phyloP scores from a whole-genome alignment of 2,113 vertebrate species.

The Alethe castanea region DNA sequence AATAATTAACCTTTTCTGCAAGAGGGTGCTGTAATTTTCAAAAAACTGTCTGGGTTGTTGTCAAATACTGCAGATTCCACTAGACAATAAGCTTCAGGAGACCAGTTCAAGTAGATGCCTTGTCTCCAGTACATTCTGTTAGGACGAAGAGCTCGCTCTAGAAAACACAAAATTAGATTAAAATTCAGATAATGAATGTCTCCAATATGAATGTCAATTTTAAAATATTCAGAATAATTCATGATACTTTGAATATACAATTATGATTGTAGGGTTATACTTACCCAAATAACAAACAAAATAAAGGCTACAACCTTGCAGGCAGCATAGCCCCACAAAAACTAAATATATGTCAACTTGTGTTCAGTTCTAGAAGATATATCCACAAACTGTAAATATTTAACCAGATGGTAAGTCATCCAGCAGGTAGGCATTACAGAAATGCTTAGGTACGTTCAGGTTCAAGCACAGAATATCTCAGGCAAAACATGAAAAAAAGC shows the following conservation, averaged over 20 bases:
- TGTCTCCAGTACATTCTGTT: conserved; percentile 93
- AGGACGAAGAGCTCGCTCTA: conserved; percentile 81
- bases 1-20: conserved; percentile 86
- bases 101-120: conserved; percentile 95
- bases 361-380: neutral
- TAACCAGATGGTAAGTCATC: neutral
- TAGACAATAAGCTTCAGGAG: conserved; percentile 90
- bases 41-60: conserved; percentile 81
- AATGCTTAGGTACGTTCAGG: neutral
- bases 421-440: neutral
- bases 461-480: neutral
- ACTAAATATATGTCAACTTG: neutral
- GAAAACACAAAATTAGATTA: conserved; percentile 29
- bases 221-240: neutral
- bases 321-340: neutral
- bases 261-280: neutral
- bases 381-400: neutral
- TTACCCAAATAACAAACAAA: neutral
- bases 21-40: conserved; percentile 92
- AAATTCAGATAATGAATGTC: neutral
- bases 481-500: neutral
- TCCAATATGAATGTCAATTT: neutral
- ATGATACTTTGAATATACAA: neutral
- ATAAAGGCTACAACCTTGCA: neutral
- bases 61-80: conserved; percentile 84